phyloP scores from a whole-genome alignment of 1,140 invertebrate genomes.

The Platyura marginata region DNA sequence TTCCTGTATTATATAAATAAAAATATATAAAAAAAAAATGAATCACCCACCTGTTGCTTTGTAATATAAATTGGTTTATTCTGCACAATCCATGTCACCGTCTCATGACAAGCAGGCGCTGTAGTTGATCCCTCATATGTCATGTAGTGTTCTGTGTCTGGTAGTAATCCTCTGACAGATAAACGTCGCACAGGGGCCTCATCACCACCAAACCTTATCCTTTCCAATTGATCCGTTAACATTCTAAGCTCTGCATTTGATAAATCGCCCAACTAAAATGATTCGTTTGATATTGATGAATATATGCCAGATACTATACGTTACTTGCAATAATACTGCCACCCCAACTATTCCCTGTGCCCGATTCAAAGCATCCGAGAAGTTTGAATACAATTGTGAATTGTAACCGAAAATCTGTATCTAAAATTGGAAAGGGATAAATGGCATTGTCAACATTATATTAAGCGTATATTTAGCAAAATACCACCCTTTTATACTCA shows the following conservation, averaged over 20 bases:
- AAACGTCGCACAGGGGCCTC: constrained; percentile 63
- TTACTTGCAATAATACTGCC: constrained; percentile 73
- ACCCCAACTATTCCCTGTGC: constrained; percentile 79
- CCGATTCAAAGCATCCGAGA: constrained; percentile 70
- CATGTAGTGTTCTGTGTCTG: constrained; percentile 88
- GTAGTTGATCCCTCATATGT: constrained; percentile 94
- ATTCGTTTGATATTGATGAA: no score
- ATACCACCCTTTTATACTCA: not conserved
- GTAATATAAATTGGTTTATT: constrained; percentile 95
- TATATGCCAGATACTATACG: no score
- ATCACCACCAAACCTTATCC: constrained; percentile 71
- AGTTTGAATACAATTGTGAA: constrained; percentile 80
- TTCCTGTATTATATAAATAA: no score
- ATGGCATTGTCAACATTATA: not conserved
- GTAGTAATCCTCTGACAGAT: constrained; percentile 66
- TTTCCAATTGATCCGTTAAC: constrained; percentile 71
- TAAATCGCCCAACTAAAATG: constrained; percentile 64
- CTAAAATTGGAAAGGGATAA: constrained; percentile 24
- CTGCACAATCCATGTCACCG: constrained; percentile 86
- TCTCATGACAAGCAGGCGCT: constrained; percentile 82
- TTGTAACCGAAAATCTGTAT: constrained; percentile 90
- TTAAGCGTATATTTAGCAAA: not conserved
- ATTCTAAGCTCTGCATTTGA: constrained; percentile 72
- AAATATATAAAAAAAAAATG: not conserved
- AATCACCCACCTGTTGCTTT: constrained; percentile 63